Evolutionary conservation across 2,113 vertebrate species (phyloP).

Genomic region (Pelecanoides urinatrix): DNA sequence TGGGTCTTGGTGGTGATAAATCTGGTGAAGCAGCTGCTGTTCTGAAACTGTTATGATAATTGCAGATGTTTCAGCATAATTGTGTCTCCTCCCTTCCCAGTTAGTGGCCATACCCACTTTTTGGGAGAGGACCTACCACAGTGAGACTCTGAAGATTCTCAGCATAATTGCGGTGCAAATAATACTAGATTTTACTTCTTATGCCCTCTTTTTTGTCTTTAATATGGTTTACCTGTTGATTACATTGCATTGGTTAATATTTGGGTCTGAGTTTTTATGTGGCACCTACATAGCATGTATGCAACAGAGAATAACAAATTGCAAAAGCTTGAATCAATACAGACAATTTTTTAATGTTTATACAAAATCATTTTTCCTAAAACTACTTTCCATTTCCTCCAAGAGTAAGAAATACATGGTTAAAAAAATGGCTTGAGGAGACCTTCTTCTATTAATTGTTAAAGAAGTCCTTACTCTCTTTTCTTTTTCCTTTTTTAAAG

Average conservation of each 20-base stretch:
- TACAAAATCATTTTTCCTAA: not conserved
- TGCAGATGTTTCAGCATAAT: not conserved
- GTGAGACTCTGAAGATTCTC: not conserved
- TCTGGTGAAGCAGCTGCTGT: not conserved
- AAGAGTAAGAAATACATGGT: not conserved
- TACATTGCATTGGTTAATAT: not conserved
- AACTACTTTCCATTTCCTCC: not conserved
- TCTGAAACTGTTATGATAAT: conserved; percentile 5
- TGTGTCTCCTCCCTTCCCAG: not conserved
- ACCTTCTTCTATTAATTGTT: not conserved
- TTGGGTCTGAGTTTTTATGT: not conserved
- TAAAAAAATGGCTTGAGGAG: not conserved
- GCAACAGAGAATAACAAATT: not conserved
- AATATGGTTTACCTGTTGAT: not conserved
- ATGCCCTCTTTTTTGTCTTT: not conserved
- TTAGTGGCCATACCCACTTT: not conserved
- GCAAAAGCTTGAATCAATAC: not conserved
- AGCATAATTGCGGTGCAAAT: not conserved
- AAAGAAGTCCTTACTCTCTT: not conserved
- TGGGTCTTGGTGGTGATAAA: not conserved
- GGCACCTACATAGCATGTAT: not conserved
- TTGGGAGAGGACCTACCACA: not conserved
- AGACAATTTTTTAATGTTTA: not conserved
- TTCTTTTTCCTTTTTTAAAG: not conserved
- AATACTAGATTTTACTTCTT: not conserved